Conservation (phyloP, 2,888 invertebrate species). For the Scrobipalpa costella region DNA sequence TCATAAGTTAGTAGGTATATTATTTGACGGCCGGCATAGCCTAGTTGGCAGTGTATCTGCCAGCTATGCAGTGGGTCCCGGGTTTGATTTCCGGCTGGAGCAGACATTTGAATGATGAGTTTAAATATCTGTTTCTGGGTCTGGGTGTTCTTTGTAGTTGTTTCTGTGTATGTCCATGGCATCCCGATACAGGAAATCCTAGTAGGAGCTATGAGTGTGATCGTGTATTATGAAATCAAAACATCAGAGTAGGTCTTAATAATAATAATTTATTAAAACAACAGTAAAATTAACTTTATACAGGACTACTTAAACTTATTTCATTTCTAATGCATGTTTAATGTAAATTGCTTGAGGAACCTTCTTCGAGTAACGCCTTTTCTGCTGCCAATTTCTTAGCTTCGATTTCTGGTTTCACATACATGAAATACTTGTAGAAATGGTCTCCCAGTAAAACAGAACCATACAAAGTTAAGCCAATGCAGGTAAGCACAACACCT, state of each 20-base stretch:
- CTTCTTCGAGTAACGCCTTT: slow-evolving; percentile 74
- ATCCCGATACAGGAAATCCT: too few relatives aligned
- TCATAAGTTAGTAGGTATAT: too few relatives aligned
- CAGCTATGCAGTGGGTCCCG: too few relatives aligned
- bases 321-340: slow-evolving; percentile 35
- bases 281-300: slow-evolving; percentile 28
- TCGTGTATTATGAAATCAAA: neutral
- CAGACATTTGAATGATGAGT: too few relatives aligned
- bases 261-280: slow-evolving; percentile 42
- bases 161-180: too few relatives aligned
- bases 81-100: too few relatives aligned
- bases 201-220: too few relatives aligned
- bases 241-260: slow-evolving; percentile 11
- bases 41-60: too few relatives aligned
- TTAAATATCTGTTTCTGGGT: too few relatives aligned
- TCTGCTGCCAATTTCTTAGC: slow-evolving; percentile 63
- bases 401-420: slow-evolving; percentile 67
- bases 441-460: slow-evolving; percentile 58
- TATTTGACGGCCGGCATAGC: too few relatives aligned
- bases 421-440: slow-evolving; percentile 66
- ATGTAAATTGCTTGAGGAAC: slow-evolving; percentile 63
- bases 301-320: slow-evolving; percentile 29
- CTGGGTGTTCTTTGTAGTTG: too few relatives aligned
- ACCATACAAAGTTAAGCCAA: slow-evolving; percentile 67
- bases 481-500: slow-evolving; percentile 69